Percentiles rank a stretch among this genome's conserved stretches.
phyloP scores from a whole-genome alignment of 2,888 invertebrate genomes.

The Julus scanicus region DNA sequence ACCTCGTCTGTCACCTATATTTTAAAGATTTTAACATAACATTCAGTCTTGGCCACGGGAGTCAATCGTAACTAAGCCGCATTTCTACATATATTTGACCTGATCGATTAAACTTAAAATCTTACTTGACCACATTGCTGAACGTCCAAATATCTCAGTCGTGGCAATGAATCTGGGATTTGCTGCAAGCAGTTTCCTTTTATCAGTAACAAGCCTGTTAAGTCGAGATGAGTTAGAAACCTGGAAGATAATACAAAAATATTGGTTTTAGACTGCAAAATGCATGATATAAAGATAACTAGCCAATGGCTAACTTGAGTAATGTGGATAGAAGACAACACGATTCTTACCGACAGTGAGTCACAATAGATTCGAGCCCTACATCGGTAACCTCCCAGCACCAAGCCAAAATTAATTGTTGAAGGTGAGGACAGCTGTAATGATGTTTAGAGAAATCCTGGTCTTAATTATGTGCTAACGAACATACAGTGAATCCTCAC shows the following conservation, averaged over 20 bases:
- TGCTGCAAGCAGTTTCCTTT: conserved; percentile 53
- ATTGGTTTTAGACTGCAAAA: neutral
- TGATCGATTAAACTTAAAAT: no score
- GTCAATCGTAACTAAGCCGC: no score
- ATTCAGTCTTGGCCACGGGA: no score
- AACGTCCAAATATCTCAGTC: conserved; percentile 58
- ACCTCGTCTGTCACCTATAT: conserved; percentile 55
- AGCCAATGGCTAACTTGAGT: neutral
- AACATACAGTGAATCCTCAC: no score
- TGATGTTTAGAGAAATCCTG: neutral
- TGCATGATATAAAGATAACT: no score
- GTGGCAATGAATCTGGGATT: conserved; percentile 57
- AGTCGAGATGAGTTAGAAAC: neutral
- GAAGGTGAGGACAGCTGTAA: conserved; percentile 57
- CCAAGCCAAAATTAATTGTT: conserved; percentile 59
- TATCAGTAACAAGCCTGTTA: neutral
- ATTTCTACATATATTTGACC: no score
- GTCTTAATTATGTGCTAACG: neutral
- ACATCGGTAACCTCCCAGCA: conserved; percentile 60
- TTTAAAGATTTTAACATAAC: neutral
- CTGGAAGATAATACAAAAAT: neutral
- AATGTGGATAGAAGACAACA: neutral
- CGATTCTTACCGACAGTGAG: conserved; percentile 55
- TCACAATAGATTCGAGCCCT: conserved; percentile 57
- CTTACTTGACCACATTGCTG: conserved; percentile 58